Base-by-base conservation (phyloP, 1,140 invertebrate species). In the Trichonephila clavata region DNA sequence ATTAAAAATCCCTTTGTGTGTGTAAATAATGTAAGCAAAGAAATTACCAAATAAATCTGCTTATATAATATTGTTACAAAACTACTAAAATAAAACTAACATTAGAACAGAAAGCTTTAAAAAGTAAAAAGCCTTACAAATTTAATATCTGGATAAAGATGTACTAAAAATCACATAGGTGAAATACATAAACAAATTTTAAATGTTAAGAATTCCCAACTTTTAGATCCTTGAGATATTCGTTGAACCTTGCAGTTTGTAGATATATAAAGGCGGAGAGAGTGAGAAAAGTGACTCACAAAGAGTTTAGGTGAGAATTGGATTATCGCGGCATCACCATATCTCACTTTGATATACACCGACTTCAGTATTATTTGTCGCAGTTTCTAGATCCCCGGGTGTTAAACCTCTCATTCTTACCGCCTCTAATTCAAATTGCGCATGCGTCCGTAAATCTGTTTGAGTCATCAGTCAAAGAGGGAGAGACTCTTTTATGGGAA, bases 241-340 rank as follows among this genome's bases (percentile, higher is more conserved):
- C n/a, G n/a, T 65, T n/a, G 24, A 68, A 14, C 13, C 14, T 68
- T 13, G 27, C 1, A n/a, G 10, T 68, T 14, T 50, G 50, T 50
- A 50, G 24, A 10, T n/a, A 14, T n/a, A 4, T 68, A 68, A 68
- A 10, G 24, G 65, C 65, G 65, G 71, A 32, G 27, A 18, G 24
- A 0, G 24, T 86, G 65, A 27, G 18, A 14, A 18, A 6, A 2
- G 24, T 86, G 84, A 86, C 50, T 86, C 84, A 86, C 84, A 59
- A 86, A 61, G 84, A 50, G 57, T 86, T n/a, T 86, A 86, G 84
- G 84, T 61, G 84, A 24, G 50, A 86, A 86, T 59, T 27, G 24
- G 84, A 86, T 86, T 86, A 86, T 16, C 50, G 24, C 59, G 50
- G 57, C 13, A 24, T 13, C 84, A 27, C n/a, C 50, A 32, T 59